phyloP scores from a whole-genome alignment of 2,797 vertebrate genomes.

The Jordanella pulchra region DNA sequence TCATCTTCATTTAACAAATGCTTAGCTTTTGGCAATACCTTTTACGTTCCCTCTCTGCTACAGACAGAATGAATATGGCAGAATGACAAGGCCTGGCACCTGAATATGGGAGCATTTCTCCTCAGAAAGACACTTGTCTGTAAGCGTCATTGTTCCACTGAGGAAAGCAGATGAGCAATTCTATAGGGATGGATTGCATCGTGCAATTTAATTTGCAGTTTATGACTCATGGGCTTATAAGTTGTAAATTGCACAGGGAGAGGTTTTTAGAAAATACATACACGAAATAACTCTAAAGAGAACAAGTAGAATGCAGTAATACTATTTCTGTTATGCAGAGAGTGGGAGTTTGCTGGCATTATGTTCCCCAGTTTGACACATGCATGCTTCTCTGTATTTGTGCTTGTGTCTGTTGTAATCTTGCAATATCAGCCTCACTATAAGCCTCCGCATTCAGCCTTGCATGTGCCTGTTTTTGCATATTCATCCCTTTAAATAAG shows the following conservation, averaged over 20 bases:
- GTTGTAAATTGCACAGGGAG: conserved; percentile 10
- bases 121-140: conserved; percentile 24
- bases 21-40: conserved; percentile 71
- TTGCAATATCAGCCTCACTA: conserved; percentile 32
- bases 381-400: conserved; percentile 1
- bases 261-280: conserved; percentile 13
- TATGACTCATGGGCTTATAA: conserved; percentile 34
- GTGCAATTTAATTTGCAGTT: conserved; percentile 40
- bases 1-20: conserved; percentile 81
- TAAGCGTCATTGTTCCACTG: conserved; percentile 34
- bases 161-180: conserved; percentile 19
- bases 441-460: conserved; percentile 4
- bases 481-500: conserved; percentile 45
- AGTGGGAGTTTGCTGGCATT: conserved; percentile 6
- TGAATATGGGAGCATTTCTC: conserved; percentile 37
- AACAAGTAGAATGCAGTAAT: background rate
- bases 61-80: conserved; percentile 66
- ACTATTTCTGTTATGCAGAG: conserved; percentile 4
- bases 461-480: conserved; percentile 28
- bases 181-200: conserved; percentile 16
- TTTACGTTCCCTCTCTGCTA: conserved; percentile 60
- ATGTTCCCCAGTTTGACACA: background rate
- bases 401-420: conserved; percentile 19
- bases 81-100: conserved; percentile 58
- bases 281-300: conserved; percentile 31